Percentiles rank a stretch among this genome's conserved stretches.
Evolutionary conservation across 2,888 invertebrate genomes (phyloP).

Genomic region (Mechanitis messenoides): DNA sequence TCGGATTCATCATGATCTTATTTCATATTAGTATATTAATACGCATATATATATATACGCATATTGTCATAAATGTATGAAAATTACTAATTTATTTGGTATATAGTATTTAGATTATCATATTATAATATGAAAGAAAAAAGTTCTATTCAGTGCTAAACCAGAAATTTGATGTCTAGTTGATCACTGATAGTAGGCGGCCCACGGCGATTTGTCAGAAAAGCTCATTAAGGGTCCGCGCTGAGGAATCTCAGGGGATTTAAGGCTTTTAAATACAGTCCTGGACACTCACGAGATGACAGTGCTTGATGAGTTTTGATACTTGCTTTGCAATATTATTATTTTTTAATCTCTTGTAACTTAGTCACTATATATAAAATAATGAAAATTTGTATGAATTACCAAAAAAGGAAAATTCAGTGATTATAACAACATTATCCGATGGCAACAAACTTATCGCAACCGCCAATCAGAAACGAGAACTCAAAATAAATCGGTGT

Average conservation of each 20-base stretch:
- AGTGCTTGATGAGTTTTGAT: conserved; percentile 19
- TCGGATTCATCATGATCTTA: conserved; percentile 33
- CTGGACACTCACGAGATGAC: conserved; percentile 35
- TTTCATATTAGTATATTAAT: conserved; percentile 15
- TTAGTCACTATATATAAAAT: not conserved
- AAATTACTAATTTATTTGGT: not conserved
- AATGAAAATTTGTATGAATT: conserved; percentile 45
- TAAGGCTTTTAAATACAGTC: conserved; percentile 48
- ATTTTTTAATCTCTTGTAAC: no score
- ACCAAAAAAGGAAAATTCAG: conserved; percentile 33
- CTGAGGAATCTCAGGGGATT: conserved; percentile 64
- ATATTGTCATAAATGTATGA: no score
- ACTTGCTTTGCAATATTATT: not conserved
- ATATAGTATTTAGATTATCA: no score
- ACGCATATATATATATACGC: no score
- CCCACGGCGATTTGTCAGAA: conserved; percentile 62
- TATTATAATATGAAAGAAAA: not conserved
- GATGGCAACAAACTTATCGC: conserved; percentile 72
- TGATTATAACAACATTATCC: conserved; percentile 72
- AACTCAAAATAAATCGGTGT: conserved; percentile 76
- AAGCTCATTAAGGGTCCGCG: conserved; percentile 66
- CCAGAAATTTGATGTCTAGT: conserved; percentile 50
- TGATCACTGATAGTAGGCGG: conserved; percentile 70
- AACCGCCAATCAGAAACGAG: conserved; percentile 75
- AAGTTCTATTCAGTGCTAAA: conserved; percentile 25